These are phyloP conservation scores for Ceratosolen fusciceps DNA, from an alignment of 1,140 invertebrate species.

Conservation along the genomic window DNA sequence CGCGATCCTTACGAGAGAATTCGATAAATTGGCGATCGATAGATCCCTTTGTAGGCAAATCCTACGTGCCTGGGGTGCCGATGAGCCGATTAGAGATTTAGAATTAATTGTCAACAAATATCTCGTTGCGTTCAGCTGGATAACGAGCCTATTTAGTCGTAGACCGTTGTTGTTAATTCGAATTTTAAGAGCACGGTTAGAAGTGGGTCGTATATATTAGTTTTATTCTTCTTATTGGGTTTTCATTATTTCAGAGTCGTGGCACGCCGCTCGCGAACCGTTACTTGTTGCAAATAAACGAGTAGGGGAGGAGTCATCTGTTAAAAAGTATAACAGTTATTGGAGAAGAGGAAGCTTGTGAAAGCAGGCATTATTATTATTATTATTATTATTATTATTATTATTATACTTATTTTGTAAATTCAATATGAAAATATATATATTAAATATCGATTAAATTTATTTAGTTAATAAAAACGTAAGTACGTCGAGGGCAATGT, in stretches of 20 bases:
- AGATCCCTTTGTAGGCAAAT: slow-evolving; percentile 11
- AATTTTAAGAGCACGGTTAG: not conserved
- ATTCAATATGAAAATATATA: too few species aligned
- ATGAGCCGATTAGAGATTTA: not conserved
- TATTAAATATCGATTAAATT: too few species aligned
- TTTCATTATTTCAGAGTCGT: not conserved
- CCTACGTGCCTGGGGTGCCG: not conserved
- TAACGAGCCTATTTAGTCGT: not conserved
- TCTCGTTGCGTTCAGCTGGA: slow-evolving; percentile 5
- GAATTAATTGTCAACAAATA: slow-evolving; percentile 4
- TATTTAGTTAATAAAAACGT: too few species aligned
- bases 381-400: too few species aligned
- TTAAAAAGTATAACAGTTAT: slow-evolving; percentile 20
- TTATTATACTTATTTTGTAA: too few species aligned
- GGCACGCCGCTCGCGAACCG: not conserved
- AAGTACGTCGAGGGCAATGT: too few species aligned
- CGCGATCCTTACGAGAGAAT: not conserved
- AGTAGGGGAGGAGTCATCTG: not conserved
- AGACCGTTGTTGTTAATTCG: not conserved
- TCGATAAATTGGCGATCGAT: not conserved
- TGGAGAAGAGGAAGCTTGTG: not conserved
- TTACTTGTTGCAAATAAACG: not conserved
- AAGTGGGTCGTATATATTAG: not conserved
- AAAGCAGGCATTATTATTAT: too few species aligned
- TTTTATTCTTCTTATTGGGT: too few species aligned